phyloP scores from a whole-genome alignment of 92 coral and sea anemone genomes.

The Porites lobata region DNA sequence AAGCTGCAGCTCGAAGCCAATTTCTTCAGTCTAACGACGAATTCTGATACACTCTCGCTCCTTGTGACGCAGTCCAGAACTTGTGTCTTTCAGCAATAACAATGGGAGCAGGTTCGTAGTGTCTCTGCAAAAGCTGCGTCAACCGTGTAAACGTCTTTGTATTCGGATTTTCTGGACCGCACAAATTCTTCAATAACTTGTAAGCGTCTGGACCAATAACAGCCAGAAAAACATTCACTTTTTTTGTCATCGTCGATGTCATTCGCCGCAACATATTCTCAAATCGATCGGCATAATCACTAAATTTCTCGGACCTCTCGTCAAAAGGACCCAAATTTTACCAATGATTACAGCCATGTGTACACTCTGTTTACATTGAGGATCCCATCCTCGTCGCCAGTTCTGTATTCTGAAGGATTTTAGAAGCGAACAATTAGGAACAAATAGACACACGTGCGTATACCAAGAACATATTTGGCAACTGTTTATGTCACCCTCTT shows the following conservation, averaged over 20 bases:
- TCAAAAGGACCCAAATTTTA: too few species aligned
- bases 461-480: too few species aligned
- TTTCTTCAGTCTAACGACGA: slow-evolving; percentile 30
- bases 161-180: slow-evolving; percentile 38
- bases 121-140: slow-evolving; percentile 6
- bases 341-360: too few species aligned
- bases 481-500: too few species aligned
- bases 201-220: slow-evolving; percentile 38
- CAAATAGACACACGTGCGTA: too few species aligned
- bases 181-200: slow-evolving; percentile 47
- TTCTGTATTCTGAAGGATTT: too few species aligned
- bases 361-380: too few species aligned
- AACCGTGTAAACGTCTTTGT: background rate
- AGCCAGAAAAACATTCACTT: slow-evolving; percentile 43
- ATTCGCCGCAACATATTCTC: slow-evolving; percentile 22
- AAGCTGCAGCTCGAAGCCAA: slow-evolving; percentile 46
- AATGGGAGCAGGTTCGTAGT: slow-evolving; percentile 44
- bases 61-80: slow-evolving; percentile 32
- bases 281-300: slow-evolving; percentile 34
- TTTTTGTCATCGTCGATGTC: slow-evolving; percentile 15
- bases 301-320: too few species aligned
- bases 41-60: slow-evolving; percentile 46
- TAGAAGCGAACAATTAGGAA: too few species aligned
- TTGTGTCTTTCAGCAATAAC: slow-evolving; percentile 17
- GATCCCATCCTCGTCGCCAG: too few species aligned